phyloP scores from a whole-genome alignment of 1,140 invertebrate species.

The Oedothorax gibbosus region DNA sequence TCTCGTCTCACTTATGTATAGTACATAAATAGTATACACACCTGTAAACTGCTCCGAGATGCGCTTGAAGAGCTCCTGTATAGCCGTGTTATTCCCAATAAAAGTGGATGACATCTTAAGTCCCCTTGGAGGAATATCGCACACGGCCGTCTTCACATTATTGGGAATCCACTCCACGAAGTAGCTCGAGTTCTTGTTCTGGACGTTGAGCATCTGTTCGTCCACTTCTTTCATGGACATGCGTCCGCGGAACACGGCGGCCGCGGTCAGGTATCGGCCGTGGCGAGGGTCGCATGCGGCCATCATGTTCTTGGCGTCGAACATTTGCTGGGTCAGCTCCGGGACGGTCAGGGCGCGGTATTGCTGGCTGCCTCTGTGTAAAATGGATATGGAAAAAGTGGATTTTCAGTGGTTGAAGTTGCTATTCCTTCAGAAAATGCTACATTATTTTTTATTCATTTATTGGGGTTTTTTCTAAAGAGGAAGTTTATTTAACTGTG shows the following conservation, averaged over 20 bases:
- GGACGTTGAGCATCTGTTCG: slow-evolving; percentile 81
- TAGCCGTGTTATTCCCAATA: slow-evolving; percentile 68
- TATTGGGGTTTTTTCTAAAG: too few relatives aligned
- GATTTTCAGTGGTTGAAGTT: too few relatives aligned
- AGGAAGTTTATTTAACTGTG: too few relatives aligned
- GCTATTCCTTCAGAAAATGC: too few relatives aligned
- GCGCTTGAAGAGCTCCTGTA: slow-evolving; percentile 69
- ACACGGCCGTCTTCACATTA: slow-evolving; percentile 70
- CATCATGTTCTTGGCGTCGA: slow-evolving; percentile 83
- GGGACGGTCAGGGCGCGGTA: slow-evolving; percentile 73
- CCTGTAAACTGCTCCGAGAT: slow-evolving; percentile 69
- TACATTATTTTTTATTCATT: too few relatives aligned
- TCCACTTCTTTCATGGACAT: slow-evolving; percentile 96
- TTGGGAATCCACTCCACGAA: slow-evolving; percentile 72
- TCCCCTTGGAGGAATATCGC: slow-evolving; percentile 70
- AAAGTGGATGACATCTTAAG: slow-evolving; percentile 71
- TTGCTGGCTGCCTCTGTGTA: slow-evolving; percentile 68
- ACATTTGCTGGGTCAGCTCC: slow-evolving; percentile 75
- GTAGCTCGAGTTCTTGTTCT: slow-evolving; percentile 76
- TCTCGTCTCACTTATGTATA: too few relatives aligned
- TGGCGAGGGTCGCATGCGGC: slow-evolving; percentile 78
- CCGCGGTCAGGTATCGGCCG: slow-evolving; percentile 89
- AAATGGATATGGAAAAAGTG: too few relatives aligned
- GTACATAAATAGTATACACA: slow-evolving; percentile 16
- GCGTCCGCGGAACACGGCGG: slow-evolving; percentile 91